phyloP scores from a whole-genome alignment of 2,113 vertebrate species.

The Gnathonemus echidnorhynchus region DNA sequence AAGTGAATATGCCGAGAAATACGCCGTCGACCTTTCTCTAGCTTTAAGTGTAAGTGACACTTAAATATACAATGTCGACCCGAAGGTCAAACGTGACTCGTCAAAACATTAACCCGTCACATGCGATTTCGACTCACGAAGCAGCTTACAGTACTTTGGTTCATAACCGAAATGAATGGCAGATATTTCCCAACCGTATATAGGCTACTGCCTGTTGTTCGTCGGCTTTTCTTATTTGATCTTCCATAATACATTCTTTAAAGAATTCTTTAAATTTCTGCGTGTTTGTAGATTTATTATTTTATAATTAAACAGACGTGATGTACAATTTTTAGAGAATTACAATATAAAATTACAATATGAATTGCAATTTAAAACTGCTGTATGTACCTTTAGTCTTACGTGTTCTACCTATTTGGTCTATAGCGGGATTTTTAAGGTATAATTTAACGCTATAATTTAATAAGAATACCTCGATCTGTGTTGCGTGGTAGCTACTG shows the following conservation, averaged over 20 bases:
- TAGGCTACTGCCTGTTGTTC: neutral
- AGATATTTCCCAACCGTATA: neutral
- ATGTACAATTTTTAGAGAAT: neutral
- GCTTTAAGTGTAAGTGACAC: neutral
- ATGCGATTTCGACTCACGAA: neutral
- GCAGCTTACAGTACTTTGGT: neutral
- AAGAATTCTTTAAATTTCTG: neutral
- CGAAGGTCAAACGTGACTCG: neutral
- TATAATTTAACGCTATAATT: neutral
- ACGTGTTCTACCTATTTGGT: neutral
- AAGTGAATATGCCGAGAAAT: neutral
- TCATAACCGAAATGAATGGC: neutral
- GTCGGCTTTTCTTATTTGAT: neutral
- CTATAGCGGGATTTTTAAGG: neutral
- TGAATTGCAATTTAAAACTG: neutral
- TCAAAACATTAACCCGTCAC: neutral
- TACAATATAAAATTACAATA: conserved; percentile 2
- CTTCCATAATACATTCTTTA: neutral
- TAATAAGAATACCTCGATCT: neutral
- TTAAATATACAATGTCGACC: neutral
- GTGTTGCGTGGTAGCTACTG: neutral
- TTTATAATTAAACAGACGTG: neutral
- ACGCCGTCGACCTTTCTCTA: neutral
- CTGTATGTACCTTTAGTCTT: neutral
- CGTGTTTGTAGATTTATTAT: neutral